Conservation (phyloP, 1,140 invertebrate genomes). For the Macrobrachium nipponense region DNA sequence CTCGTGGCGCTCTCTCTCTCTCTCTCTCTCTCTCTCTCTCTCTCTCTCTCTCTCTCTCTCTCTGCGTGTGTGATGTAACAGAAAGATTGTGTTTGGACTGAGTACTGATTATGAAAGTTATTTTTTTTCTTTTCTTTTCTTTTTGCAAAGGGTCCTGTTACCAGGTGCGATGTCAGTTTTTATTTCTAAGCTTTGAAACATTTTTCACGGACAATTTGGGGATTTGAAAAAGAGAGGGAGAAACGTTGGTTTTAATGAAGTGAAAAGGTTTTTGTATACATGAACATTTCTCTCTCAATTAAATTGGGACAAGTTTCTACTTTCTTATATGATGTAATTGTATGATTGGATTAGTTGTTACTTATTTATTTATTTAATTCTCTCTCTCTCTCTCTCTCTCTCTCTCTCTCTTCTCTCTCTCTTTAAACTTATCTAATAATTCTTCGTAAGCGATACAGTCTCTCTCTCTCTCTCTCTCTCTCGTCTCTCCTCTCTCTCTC, state of each 20-base stretch:
- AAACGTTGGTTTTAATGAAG: no score
- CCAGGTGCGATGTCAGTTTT: no score
- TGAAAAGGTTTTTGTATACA: no score
- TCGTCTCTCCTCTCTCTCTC: constrained; percentile 19
- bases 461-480: constrained; percentile 33
- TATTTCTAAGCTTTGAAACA: no score
- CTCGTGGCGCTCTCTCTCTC: constrained; percentile 23
- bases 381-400: constrained; percentile 37
- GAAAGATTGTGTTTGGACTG: no score
- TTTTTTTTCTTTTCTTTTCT: no score
- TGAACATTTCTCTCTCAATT: not conserved
- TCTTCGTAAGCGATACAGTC: not conserved
- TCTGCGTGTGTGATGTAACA: not conserved
- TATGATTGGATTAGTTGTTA: not conserved
- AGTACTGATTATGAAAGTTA: no score
- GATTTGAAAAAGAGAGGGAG: no score
- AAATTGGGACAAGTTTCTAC: not conserved
- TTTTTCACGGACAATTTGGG: no score
- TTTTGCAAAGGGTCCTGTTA: no score
- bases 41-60: constrained; percentile 32
- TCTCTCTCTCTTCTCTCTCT: constrained; percentile 23
- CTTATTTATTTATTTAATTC: no score
- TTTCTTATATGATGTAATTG: not conserved
- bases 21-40: constrained; percentile 28
- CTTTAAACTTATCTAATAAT: no score